A percentile compares a stretch with the other conserved stretches of the same genome.
These are phyloP conservation scores for Probosciger aterrimus DNA, from an alignment of 2,113 vertebrate species.

Conservation along the genomic window DNA sequence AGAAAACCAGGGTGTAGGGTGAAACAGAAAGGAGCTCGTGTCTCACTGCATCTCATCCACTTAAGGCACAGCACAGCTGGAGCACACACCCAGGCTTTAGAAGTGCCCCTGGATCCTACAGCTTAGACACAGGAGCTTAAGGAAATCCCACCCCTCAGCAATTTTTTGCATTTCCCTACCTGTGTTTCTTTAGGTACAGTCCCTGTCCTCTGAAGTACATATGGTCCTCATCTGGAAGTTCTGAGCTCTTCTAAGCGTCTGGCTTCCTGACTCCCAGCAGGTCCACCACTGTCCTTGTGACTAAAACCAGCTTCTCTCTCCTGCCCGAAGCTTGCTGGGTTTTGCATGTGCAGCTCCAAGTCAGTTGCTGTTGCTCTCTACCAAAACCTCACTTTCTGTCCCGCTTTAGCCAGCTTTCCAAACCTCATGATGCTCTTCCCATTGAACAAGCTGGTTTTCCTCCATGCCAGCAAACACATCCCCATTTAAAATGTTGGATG, in stretches of 20 bases:
- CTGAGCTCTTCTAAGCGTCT: background rate
- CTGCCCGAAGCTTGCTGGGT: background rate
- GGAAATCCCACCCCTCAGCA: background rate
- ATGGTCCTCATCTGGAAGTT: rapidly evolving
- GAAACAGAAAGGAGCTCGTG: background rate
- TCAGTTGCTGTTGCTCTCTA: background rate
- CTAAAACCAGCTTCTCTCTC: background rate
- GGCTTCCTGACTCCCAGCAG: background rate
- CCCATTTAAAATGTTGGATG: background rate
- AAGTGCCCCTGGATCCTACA: background rate
- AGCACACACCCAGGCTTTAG: background rate
- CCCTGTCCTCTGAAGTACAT: background rate
- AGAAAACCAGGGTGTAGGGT: background rate
- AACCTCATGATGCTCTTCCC: rapidly evolving
- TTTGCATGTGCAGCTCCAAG: background rate
- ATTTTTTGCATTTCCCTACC: background rate
- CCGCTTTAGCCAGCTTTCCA: background rate
- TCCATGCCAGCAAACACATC: background rate
- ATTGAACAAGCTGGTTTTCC: background rate
- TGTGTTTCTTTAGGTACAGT: background rate
- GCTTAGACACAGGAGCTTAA: background rate
- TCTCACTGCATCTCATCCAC: background rate
- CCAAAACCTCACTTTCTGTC: background rate
- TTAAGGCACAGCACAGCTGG: background rate
- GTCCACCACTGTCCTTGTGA: background rate